These are phyloP conservation scores for Eurypyga helias DNA, from an alignment of 2,113 vertebrate species.

Conservation along the genomic window DNA sequence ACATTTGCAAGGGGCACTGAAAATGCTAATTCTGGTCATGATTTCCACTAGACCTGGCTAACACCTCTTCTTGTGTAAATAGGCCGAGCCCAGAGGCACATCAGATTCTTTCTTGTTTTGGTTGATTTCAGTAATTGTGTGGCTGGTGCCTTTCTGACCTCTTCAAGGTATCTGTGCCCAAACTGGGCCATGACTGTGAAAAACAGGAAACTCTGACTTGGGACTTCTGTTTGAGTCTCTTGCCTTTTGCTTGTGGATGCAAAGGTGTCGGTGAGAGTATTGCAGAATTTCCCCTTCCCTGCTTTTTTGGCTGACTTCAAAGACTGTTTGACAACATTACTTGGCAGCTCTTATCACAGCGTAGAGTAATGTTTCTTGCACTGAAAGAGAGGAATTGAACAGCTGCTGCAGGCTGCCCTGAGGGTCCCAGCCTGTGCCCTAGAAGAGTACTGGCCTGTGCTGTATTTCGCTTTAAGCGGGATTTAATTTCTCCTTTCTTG, in stretches of 20 bases:
- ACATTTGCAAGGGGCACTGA: neutral
- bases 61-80: neutral
- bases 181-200: neutral
- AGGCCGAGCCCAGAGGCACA: neutral
- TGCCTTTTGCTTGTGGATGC: neutral
- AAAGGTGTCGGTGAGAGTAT: neutral
- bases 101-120: neutral
- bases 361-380: neutral
- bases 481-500: neutral
- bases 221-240: neutral
- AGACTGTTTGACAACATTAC: neutral
- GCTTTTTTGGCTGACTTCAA: neutral
- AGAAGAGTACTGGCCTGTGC: neutral
- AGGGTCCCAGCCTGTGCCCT: neutral
- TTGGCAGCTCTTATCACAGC: neutral
- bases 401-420: neutral
- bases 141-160: conserved; percentile 32
- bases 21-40: neutral
- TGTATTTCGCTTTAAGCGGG: neutral
- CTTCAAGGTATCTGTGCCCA: neutral
- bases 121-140: neutral
- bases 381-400: neutral
- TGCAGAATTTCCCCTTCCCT: neutral
- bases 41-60: neutral
- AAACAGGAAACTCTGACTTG: conserved; percentile 37